phyloP scores from a whole-genome alignment of 92 coral and sea anemone species.

The Nematostella vectensis region DNA sequence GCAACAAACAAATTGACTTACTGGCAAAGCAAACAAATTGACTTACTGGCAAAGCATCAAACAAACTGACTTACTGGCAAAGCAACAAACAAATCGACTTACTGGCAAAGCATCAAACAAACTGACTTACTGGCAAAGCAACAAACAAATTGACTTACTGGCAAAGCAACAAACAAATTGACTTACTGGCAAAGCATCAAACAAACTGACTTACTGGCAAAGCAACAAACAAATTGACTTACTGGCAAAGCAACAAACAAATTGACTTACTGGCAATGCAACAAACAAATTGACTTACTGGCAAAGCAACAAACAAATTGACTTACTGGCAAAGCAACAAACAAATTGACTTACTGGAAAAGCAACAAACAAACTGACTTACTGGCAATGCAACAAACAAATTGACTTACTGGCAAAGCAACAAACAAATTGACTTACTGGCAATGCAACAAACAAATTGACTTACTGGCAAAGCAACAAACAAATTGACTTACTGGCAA shows the following conservation, averaged over 20 bases:
- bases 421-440: conserved; percentile 81
- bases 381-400: conserved; percentile 84
- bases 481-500: conserved; percentile 81
- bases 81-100: conserved; percentile 56
- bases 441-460: conserved; percentile 72
- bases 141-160: conserved; percentile 81
- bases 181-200: conserved; percentile 79
- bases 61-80: conserved; percentile 87
- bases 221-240: conserved; percentile 56
- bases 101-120: conserved; percentile 83
- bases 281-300: conserved; percentile 81
- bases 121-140: conserved; percentile 78
- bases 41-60: too few relatives aligned
- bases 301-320: conserved; percentile 72
- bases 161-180: conserved; percentile 72
- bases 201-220: conserved; percentile 81
- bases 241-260: conserved; percentile 84
- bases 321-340: conserved; percentile 80
- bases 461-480: conserved; percentile 80
- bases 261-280: conserved; percentile 78
- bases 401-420: conserved; percentile 78
- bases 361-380: conserved; percentile 56
- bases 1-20: conserved; percentile 66
- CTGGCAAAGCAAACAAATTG: conserved; percentile 75
- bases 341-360: conserved; percentile 81